Percentiles rank a stretch among this genome's conserved stretches.
Evolutionary conservation across 1,140 invertebrate species (phyloP).

Genomic region (Homarus americanus): DNA sequence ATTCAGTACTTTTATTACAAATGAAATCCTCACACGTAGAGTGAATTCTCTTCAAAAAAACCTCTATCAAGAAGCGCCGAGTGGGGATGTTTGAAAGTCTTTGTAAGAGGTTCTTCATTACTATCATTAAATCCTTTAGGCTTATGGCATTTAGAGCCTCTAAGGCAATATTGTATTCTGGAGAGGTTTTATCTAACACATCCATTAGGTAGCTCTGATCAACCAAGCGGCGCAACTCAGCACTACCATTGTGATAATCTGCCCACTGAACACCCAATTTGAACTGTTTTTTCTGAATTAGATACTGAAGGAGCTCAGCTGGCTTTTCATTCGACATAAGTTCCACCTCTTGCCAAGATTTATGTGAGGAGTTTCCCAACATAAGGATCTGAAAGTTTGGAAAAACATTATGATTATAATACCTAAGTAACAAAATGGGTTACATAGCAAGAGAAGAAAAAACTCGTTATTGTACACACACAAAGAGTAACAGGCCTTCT

Average conservation of each 20-base stretch:
- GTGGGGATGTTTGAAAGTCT: slow-evolving; percentile 50
- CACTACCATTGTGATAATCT: slow-evolving; percentile 25
- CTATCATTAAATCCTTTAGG: slow-evolving; percentile 7
- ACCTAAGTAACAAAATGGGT: neutral
- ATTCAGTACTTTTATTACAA: neutral
- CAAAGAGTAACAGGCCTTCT: too few relatives aligned
- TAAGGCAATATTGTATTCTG: slow-evolving; percentile 41
- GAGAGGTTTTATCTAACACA: slow-evolving; percentile 50
- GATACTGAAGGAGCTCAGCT: slow-evolving; percentile 28
- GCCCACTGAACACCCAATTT: slow-evolving; percentile 53
- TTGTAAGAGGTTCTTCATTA: slow-evolving; percentile 17
- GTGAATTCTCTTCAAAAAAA: slow-evolving; percentile 40
- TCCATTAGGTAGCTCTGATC: slow-evolving; percentile 63
- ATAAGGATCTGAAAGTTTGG: slow-evolving; percentile 42
- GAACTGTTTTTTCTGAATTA: slow-evolving; percentile 58
- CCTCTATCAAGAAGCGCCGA: slow-evolving; percentile 51
- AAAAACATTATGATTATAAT: neutral
- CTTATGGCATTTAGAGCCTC: slow-evolving; percentile 34
- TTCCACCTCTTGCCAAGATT: slow-evolving; percentile 55
- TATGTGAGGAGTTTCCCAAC: slow-evolving; percentile 1
- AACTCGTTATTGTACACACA: too few relatives aligned
- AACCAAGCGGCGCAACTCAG: slow-evolving; percentile 35
- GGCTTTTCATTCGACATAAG: slow-evolving; percentile 26
- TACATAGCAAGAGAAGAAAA: too few relatives aligned
- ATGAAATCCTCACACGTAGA: neutral